Evolutionary conservation across 1,140 invertebrate species (phyloP).

Genomic region (Drosophila burlai): DNA sequence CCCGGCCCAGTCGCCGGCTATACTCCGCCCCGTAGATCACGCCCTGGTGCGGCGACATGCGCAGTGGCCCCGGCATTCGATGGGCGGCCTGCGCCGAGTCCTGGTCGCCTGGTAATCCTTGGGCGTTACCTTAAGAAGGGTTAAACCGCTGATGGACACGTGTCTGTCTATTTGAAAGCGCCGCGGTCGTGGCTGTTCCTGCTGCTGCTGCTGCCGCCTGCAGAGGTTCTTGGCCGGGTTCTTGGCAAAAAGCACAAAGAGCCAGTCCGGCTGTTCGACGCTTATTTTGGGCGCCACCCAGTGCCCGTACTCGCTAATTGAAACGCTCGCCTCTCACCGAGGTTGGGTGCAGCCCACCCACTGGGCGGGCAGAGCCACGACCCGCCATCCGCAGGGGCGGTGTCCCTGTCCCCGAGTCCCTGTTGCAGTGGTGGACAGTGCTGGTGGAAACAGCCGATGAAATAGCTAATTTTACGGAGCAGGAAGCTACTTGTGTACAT

Average conservation of each 20-base stretch:
- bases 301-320: constrained; percentile 62
- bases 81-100: not conserved
- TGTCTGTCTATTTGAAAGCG: constrained; percentile 73
- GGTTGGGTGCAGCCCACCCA: constrained; percentile 55
- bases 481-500: not conserved
- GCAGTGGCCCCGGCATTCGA: constrained; percentile 27
- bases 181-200: constrained; percentile 34
- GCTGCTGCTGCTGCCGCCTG: constrained; percentile 45
- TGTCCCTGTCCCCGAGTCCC: constrained; percentile 7
- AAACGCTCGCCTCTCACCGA: constrained; percentile 37
- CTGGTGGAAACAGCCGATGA: not conserved
- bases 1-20: constrained; percentile 55
- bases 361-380: constrained; percentile 48
- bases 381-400: constrained; percentile 63
- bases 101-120: constrained; percentile 81
- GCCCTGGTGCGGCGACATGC: constrained; percentile 67
- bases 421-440: constrained; percentile 6
- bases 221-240: constrained; percentile 62
- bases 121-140: constrained; percentile 86
- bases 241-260: constrained; percentile 75
- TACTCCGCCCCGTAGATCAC: constrained; percentile 76
- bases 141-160: constrained; percentile 85
- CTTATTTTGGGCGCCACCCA: constrained; percentile 60
- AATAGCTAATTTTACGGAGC: not conserved
- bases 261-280: constrained; percentile 55